A percentile compares a stretch with the other conserved stretches of the same genome.
Conservation (phyloP, 1,140 invertebrate genomes). For the Ylistrum balloti region DNA sequence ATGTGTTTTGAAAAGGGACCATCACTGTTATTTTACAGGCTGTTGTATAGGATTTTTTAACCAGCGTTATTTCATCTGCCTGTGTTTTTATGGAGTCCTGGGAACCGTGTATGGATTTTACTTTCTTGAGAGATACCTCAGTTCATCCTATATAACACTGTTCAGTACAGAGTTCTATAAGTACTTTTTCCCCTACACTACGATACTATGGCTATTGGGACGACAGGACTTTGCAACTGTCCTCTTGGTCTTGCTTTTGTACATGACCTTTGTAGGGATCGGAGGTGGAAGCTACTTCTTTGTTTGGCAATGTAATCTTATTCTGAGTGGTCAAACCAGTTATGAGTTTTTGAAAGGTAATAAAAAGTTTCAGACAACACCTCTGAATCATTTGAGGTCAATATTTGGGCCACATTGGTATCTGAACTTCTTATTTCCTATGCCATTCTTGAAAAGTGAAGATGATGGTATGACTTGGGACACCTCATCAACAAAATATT, state of each 20-base stretch:
- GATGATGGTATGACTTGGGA: slow-evolving; percentile 67
- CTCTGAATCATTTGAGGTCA: slow-evolving; percentile 62
- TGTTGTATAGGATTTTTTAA: slow-evolving; percentile 95
- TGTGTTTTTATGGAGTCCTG: slow-evolving; percentile 86
- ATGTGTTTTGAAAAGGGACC: slow-evolving; percentile 95
- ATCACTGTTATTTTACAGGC: slow-evolving; percentile 96
- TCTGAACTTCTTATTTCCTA: slow-evolving; percentile 69
- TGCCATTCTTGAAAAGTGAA: slow-evolving; percentile 64
- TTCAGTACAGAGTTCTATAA: slow-evolving; percentile 52
- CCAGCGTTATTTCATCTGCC: slow-evolving; percentile 93
- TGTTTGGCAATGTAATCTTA: slow-evolving; percentile 83
- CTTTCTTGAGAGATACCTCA: slow-evolving; percentile 52
- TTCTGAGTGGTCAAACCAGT: slow-evolving; percentile 88
- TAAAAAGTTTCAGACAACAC: slow-evolving; percentile 55
- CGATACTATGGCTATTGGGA: slow-evolving; percentile 52
- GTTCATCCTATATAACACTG: slow-evolving; percentile 44
- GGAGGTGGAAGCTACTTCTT: slow-evolving; percentile 46
- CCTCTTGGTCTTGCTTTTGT: slow-evolving; percentile 50
- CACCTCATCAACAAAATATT: slow-evolving; percentile 48
- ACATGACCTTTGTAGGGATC: slow-evolving; percentile 47
- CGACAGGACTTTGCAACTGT: slow-evolving; percentile 44
- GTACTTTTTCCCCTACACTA: slow-evolving; percentile 59
- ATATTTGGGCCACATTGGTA: slow-evolving; percentile 73
- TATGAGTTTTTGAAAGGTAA: slow-evolving; percentile 83
- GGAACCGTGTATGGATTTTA: slow-evolving; percentile 43